Percentiles rank a stretch among this genome's conserved stretches.
Conservation (phyloP, 2,888 invertebrate species). For the Kryphioiulus occultus region DNA sequence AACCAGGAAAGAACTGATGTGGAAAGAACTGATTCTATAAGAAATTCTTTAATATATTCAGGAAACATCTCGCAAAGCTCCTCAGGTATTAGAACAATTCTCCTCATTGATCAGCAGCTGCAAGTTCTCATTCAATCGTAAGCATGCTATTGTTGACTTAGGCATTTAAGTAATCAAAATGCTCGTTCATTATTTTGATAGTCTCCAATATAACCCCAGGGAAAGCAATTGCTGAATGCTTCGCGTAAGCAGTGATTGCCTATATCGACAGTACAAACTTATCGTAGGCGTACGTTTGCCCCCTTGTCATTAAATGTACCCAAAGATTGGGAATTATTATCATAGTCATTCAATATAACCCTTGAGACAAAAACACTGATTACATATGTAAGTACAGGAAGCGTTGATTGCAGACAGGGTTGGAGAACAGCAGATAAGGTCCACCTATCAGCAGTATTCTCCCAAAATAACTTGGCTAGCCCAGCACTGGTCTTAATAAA, state of each 20-base stretch:
- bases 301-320: neutral
- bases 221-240: neutral
- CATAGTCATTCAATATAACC: neutral
- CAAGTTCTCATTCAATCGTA: too few relatives aligned
- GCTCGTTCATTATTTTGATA: neutral
- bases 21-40: too few relatives aligned
- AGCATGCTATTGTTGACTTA: neutral
- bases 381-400: neutral
- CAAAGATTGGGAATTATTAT: neutral
- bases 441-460: neutral
- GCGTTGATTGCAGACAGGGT: too few relatives aligned
- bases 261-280: neutral
- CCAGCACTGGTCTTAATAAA: too few relatives aligned
- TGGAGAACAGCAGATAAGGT: neutral
- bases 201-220: too few relatives aligned
- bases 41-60: too few relatives aligned
- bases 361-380: neutral
- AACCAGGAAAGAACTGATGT: neutral
- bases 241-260: constrained; percentile 1
- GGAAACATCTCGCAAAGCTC: too few relatives aligned
- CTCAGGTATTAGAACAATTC: too few relatives aligned
- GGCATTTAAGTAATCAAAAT: neutral
- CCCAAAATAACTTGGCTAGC: neutral
- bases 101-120: too few relatives aligned
- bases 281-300: neutral